A percentile compares a stretch with the other conserved stretches of the same genome.
Conservation (phyloP, 2,797 vertebrate genomes). For the Varecia variegata region DNA sequence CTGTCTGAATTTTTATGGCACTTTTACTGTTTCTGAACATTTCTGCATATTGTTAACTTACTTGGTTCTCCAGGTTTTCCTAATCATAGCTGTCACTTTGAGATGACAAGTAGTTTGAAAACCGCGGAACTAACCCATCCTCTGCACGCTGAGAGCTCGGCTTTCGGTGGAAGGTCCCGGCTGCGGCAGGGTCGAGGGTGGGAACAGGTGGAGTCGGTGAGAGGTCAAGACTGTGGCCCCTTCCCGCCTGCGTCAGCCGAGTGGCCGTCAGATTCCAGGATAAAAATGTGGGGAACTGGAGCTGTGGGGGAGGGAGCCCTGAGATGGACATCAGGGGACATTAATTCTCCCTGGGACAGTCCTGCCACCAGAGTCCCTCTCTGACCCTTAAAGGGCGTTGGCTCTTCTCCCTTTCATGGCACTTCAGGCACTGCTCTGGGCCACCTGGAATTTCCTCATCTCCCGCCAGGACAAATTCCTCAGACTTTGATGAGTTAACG, state of each 20-base stretch:
- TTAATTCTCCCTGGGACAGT: rapidly evolving
- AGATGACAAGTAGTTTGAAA: not conserved
- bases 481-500: not conserved
- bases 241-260: rapidly evolving
- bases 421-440: rapidly evolving
- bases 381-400: not conserved
- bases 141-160: too few species aligned
- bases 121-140: rapidly evolving
- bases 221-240: rapidly evolving
- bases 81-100: not conserved
- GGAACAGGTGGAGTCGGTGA: rapidly evolving
- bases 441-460: not conserved
- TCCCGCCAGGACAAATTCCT: not conserved
- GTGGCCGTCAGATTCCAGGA: too few species aligned
- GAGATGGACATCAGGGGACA: rapidly evolving
- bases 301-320: not conserved
- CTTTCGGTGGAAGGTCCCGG: not conserved
- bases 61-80: not conserved
- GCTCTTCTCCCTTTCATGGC: too few species aligned
- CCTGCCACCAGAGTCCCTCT: not conserved
- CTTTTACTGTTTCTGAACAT: not conserved
- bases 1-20: not conserved
- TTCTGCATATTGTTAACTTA: not conserved
- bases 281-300: rapidly evolving
- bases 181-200: rapidly evolving